Conservation (phyloP, 2,113 vertebrate species). For the Neogale vison region DNA sequence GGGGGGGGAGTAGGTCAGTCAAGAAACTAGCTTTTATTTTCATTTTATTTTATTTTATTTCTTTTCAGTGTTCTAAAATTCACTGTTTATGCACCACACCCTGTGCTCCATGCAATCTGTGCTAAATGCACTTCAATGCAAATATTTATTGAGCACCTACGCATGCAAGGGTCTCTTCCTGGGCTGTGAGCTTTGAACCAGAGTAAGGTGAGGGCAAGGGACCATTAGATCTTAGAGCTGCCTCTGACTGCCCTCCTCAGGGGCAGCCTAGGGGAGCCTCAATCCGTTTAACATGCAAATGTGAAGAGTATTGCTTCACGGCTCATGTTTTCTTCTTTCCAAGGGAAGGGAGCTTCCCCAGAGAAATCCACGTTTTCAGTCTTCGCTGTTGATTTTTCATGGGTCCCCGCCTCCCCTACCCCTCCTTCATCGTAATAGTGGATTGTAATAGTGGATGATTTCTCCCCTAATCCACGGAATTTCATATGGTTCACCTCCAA, state of each 20-base stretch:
- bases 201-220: not conserved
- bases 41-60: too few species aligned
- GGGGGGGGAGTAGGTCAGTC: not conserved
- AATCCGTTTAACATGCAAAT: constrained; percentile 23
- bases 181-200: not conserved
- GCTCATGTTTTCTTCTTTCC: not conserved
- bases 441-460: not conserved
- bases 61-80: too few species aligned
- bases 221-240: not conserved
- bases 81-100: too few species aligned
- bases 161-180: not conserved
- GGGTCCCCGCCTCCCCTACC: not conserved
- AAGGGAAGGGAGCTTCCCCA: not conserved
- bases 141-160: not conserved
- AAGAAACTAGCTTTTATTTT: not conserved
- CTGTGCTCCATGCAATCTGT: too few species aligned
- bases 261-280: not conserved
- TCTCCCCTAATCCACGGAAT: not conserved
- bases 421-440: not conserved
- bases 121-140: not conserved
- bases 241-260: not conserved
- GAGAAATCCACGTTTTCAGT: constrained; percentile 4
- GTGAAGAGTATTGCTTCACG: not conserved
- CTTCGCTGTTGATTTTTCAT: not conserved
- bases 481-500: not conserved